Conservation (phyloP, 2,888 invertebrate species). For the Rotaria magnacalcarata region DNA sequence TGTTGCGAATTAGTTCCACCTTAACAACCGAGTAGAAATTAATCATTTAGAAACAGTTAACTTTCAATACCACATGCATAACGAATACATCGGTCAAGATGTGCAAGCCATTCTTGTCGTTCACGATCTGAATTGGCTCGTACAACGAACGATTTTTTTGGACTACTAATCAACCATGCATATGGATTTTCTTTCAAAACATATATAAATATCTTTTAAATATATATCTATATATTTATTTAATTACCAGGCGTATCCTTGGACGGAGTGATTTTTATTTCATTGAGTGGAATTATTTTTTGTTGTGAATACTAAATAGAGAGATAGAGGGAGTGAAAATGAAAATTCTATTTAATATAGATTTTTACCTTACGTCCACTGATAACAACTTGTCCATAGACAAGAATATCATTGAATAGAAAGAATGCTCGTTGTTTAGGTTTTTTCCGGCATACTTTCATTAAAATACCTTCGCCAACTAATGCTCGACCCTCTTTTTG, state of each 20-base stretch:
- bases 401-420: slow-evolving; percentile 94
- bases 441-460: slow-evolving; percentile 98
- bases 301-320: slow-evolving; percentile 81
- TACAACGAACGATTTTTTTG: slow-evolving; percentile 96
- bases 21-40: neutral
- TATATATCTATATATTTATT: neutral
- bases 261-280: slow-evolving; percentile 65
- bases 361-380: slow-evolving; percentile 81
- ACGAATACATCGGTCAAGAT: slow-evolving; percentile 94
- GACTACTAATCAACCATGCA: slow-evolving; percentile 94
- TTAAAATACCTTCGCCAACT: slow-evolving; percentile 94
- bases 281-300: slow-evolving; percentile 92
- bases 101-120: slow-evolving; percentile 98
- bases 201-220: neutral
- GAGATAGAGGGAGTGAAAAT: slow-evolving; percentile 45
- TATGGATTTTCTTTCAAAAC: slow-evolving; percentile 73
- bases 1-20: slow-evolving; percentile 36
- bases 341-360: slow-evolving; percentile 15
- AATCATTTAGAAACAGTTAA: neutral
- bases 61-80: slow-evolving; percentile 73
- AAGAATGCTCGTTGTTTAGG: slow-evolving; percentile 97
- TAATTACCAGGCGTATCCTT: slow-evolving; percentile 56
- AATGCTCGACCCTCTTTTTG: slow-evolving; percentile 78
- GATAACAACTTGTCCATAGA: slow-evolving; percentile 95
- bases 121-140: slow-evolving; percentile 95